A percentile compares a stretch with the other conserved stretches of the same genome.
phyloP scores from a whole-genome alignment of 23 tunicate species.

The Clavelina lepadiformis region DNA sequence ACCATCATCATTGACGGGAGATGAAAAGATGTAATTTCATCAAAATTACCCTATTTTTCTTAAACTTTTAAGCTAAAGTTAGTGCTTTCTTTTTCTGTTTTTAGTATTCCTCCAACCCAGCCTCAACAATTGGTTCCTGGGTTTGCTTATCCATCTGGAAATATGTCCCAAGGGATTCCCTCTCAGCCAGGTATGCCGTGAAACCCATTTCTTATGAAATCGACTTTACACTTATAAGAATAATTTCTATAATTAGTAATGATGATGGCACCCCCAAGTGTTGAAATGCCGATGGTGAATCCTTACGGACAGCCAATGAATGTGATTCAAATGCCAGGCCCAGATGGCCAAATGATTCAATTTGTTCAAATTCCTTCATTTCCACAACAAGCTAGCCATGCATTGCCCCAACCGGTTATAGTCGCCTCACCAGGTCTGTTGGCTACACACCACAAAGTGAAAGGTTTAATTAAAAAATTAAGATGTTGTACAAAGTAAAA shows the following conservation, averaged over 20 bases:
- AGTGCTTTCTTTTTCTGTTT: background rate
- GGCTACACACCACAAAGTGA: too few species aligned
- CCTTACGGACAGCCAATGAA: constrained; percentile 71
- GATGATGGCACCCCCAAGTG: constrained; percentile 18
- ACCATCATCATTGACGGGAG: background rate
- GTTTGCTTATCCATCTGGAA: background rate
- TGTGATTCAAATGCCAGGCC: constrained; percentile 51
- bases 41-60: background rate
- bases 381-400: constrained; percentile 22
- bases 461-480: too few species aligned
- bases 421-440: constrained; percentile 11
- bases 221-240: background rate
- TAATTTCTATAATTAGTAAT: constrained; percentile 4
- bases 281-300: constrained; percentile 36
- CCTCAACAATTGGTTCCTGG: background rate
- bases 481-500: too few species aligned
- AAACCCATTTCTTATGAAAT: background rate
- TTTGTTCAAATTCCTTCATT: constrained; percentile 57
- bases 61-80: background rate
- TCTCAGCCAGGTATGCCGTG: constrained; percentile 8
- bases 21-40: background rate
- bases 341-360: constrained; percentile 77
- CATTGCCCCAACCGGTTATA: constrained; percentile 13
- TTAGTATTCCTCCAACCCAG: background rate
- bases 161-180: constrained; percentile 1